Percentiles rank a stretch among this genome's conserved stretches.
phyloP scores from a whole-genome alignment of 2,113 vertebrate genomes.

The Cyprinus carpio region DNA sequence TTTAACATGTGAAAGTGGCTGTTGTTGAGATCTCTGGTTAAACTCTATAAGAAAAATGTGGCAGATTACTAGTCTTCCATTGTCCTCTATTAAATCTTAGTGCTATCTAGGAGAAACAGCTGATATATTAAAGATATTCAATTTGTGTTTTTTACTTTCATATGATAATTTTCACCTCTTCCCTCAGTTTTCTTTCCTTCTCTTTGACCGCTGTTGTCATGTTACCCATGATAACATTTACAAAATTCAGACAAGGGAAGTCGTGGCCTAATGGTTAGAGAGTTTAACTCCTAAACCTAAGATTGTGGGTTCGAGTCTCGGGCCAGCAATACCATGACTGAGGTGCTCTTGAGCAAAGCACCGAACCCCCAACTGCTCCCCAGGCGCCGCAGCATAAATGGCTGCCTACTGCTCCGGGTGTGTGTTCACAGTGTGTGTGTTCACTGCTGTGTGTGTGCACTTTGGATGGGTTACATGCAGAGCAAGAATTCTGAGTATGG shows the following conservation, averaged over 20 bases:
- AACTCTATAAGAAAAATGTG: neutral
- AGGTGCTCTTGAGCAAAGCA: too few species aligned
- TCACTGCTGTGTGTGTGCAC: too few species aligned
- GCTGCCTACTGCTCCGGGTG: too few species aligned
- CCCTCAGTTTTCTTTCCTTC: neutral
- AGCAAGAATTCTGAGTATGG: too few species aligned
- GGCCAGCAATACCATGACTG: too few species aligned
- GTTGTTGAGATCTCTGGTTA: neutral
- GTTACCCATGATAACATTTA: conserved; percentile 42
- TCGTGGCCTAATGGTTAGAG: too few species aligned
- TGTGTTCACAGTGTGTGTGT: too few species aligned
- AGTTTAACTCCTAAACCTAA: too few species aligned
- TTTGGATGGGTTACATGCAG: too few species aligned
- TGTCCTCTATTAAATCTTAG: neutral
- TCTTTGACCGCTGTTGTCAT: conserved; percentile 24
- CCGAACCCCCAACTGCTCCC: too few species aligned
- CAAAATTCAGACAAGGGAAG: conserved; percentile 37
- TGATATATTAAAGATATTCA: neutral
- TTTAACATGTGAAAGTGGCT: neutral
- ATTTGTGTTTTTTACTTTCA: neutral
- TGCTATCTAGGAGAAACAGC: neutral
- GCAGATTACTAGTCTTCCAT: neutral
- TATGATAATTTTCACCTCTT: neutral
- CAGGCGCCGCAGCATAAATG: too few species aligned
- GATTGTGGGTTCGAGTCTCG: too few species aligned